Evolutionary conservation across 2,113 vertebrate species (phyloP).

Genomic region (Garra rufa): DNA sequence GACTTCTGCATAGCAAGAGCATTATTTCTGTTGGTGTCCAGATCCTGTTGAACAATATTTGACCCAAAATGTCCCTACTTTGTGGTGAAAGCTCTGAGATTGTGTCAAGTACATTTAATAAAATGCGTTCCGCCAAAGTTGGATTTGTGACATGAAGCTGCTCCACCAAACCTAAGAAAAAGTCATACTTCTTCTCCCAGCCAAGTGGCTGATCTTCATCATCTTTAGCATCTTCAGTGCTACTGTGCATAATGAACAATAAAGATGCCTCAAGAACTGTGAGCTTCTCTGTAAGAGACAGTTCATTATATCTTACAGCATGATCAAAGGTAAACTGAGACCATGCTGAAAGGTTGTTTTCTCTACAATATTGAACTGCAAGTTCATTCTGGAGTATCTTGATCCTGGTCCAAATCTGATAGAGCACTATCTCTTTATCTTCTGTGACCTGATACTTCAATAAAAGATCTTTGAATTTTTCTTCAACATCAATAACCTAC

Average conservation of each 20-base stretch:
- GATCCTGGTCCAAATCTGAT: conserved; percentile 41
- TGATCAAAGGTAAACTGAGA: conserved; percentile 21
- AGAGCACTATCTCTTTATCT: conserved; percentile 2
- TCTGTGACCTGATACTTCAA: conserved; percentile 42
- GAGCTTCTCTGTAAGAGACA: conserved; percentile 17
- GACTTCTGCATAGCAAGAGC: conserved; percentile 11
- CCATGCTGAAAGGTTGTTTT: conserved; percentile 19
- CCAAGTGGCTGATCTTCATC: background rate
- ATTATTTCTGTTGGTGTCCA: conserved; percentile 23
- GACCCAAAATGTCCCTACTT: conserved; percentile 11
- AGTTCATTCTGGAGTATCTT: conserved; percentile 43
- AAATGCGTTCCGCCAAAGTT: background rate
- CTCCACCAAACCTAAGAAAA: background rate
- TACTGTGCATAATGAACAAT: background rate
- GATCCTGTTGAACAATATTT: conserved; percentile 19
- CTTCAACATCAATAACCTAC: conserved; percentile 38
- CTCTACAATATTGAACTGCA: conserved; percentile 14
- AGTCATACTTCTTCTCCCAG: background rate
- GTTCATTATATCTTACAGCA: background rate
- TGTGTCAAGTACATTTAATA: conserved; percentile 3
- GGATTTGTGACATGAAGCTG: background rate
- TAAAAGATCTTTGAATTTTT: conserved; percentile 45
- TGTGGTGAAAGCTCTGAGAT: background rate
- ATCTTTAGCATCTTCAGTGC: background rate
- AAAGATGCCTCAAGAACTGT: conserved; percentile 23